These are phyloP conservation scores for Dynastes hyllus DNA, from an alignment of 2,888 invertebrate species.

Conservation along the genomic window DNA sequence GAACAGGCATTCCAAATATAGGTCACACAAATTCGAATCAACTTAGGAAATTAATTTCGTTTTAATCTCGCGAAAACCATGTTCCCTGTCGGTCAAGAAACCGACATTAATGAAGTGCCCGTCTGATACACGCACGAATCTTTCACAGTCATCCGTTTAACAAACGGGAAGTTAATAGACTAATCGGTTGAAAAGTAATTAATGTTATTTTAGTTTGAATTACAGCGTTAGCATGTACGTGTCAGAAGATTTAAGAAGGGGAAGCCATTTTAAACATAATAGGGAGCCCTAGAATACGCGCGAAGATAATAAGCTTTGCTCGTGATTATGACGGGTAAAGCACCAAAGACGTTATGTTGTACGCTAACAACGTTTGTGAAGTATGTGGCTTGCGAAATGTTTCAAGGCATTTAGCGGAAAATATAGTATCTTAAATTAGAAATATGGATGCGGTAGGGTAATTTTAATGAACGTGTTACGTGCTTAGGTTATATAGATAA, in stretches of 20 bases:
- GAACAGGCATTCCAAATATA: too few species aligned
- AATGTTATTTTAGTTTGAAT: constrained; percentile 20
- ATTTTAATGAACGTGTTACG: too few species aligned
- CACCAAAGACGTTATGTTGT: not conserved
- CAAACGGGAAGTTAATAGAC: not conserved
- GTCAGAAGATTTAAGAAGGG: not conserved
- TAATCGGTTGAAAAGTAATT: constrained; percentile 19
- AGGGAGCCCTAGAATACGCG: not conserved
- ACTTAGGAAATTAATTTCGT: not conserved
- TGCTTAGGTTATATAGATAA: too few species aligned
- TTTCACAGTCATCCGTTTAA: not conserved
- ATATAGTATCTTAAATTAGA: not conserved
- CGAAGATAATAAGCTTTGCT: constrained; percentile 7
- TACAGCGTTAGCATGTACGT: constrained; percentile 11
- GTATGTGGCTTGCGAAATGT: not conserved
- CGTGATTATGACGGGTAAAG: constrained; percentile 2
- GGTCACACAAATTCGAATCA: too few species aligned
- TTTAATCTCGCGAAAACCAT: not conserved
- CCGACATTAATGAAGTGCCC: constrained; percentile 1
- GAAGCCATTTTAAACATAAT: constrained; percentile 12
- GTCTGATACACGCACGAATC: not conserved
- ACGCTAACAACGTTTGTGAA: not conserved
- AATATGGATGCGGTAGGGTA: not conserved
- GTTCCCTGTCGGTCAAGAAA: not conserved
- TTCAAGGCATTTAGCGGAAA: not conserved